Conservation (phyloP, 2,888 invertebrate genomes). For the Gerris lacustris region DNA sequence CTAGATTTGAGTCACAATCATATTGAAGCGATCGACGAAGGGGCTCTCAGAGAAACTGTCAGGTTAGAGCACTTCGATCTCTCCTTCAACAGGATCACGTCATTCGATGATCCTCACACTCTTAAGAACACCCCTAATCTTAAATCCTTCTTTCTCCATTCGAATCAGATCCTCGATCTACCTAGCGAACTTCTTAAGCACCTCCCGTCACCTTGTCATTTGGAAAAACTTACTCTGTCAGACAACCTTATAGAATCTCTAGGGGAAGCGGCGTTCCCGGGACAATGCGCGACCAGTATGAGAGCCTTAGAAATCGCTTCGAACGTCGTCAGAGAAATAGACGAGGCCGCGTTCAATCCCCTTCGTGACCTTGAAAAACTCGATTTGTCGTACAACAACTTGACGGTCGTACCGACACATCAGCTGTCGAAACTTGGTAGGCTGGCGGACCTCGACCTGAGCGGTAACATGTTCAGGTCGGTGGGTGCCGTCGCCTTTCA, state of each 20-base stretch:
- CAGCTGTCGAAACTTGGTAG: slow-evolving; percentile 64
- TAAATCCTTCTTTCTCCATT: slow-evolving; percentile 58
- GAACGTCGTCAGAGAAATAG: slow-evolving; percentile 62
- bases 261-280: slow-evolving; percentile 57
- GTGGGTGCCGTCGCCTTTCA: slow-evolving; percentile 54
- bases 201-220: slow-evolving; percentile 47
- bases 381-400: slow-evolving; percentile 69
- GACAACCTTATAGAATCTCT: slow-evolving; percentile 66
- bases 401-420: slow-evolving; percentile 61
- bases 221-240: slow-evolving; percentile 63
- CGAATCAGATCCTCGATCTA: slow-evolving; percentile 66
- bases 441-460: slow-evolving; percentile 61
- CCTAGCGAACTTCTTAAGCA: slow-evolving; percentile 48
- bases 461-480: slow-evolving; percentile 61
- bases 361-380: slow-evolving; percentile 58
- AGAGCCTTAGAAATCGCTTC: slow-evolving; percentile 47
- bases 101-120: slow-evolving; percentile 56
- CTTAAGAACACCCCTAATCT: slow-evolving; percentile 57
- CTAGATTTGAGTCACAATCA: slow-evolving; percentile 66
- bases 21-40: slow-evolving; percentile 45
- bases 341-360: slow-evolving; percentile 60
- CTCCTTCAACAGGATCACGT: slow-evolving; percentile 61
- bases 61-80: slow-evolving; percentile 61
- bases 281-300: slow-evolving; percentile 55
- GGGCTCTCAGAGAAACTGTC: slow-evolving; percentile 63